Percentiles rank a stretch among this genome's conserved stretches.
Evolutionary conservation across 2,113 vertebrate genomes (phyloP).

Genomic region (Spilogale gracilis): DNA sequence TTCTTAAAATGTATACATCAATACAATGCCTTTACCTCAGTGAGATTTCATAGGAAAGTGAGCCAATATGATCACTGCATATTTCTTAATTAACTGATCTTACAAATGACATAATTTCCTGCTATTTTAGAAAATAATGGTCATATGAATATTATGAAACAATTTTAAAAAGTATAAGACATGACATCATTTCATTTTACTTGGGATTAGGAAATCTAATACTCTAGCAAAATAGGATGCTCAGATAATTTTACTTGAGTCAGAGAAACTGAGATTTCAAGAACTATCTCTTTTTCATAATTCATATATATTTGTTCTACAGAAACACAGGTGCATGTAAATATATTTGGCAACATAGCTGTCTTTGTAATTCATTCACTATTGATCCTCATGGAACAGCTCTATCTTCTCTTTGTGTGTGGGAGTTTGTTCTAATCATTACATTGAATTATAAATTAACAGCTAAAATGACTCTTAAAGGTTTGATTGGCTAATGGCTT

Average conservation of each 20-base stretch:
- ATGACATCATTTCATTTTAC: conserved; percentile 13
- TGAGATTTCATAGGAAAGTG: background rate
- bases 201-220: conserved; percentile 7
- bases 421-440: background rate
- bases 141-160: background rate
- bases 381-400: background rate
- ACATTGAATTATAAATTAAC: background rate
- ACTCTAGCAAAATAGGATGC: background rate
- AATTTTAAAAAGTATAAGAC: background rate
- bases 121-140: conserved; percentile 25
- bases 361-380: background rate
- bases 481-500: conserved; percentile 2
- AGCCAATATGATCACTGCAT: background rate
- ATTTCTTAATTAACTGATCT: conserved; percentile 15
- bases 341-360: background rate
- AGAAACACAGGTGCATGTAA: background rate
- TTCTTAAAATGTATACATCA: conserved; percentile 51
- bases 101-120: background rate
- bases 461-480: background rate
- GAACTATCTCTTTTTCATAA: background rate
- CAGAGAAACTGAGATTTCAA: conserved; percentile 42
- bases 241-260: conserved; percentile 1
- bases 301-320: background rate
- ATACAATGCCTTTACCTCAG: background rate
- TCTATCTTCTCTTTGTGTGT: background rate